Evolutionary conservation across 2,113 vertebrate species (phyloP).

Genomic region (Acanthochromis polyacanthus): DNA sequence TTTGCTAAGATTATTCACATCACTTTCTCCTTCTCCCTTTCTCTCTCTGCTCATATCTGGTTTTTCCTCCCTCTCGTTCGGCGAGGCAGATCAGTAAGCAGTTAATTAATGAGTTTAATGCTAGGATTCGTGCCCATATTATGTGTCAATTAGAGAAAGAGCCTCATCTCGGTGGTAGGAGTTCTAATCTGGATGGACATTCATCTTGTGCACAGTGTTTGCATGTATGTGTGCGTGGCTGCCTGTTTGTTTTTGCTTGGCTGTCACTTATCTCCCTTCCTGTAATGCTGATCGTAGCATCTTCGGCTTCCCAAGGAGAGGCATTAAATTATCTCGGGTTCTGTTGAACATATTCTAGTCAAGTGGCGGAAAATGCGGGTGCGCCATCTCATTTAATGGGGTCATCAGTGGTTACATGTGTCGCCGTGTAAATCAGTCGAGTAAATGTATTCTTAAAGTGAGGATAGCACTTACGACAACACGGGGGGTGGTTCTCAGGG

Average conservation of each 20-base stretch:
- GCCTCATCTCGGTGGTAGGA: slow-evolving; percentile 24
- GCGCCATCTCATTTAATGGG: slow-evolving; percentile 68
- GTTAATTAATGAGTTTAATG: slow-evolving; percentile 81
- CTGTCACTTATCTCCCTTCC: slow-evolving; percentile 51
- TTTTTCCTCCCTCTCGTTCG: slow-evolving; percentile 35
- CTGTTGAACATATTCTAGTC: slow-evolving; percentile 68
- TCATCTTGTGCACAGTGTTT: slow-evolving; percentile 39
- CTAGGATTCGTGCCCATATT: slow-evolving; percentile 66
- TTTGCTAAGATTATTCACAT: slow-evolving; percentile 53
- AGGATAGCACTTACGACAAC: slow-evolving; percentile 13
- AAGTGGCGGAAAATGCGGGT: slow-evolving; percentile 72
- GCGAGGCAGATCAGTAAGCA: slow-evolving; percentile 57
- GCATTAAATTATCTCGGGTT: slow-evolving; percentile 65
- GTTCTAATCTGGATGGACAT: slow-evolving; percentile 50
- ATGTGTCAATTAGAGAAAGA: slow-evolving; percentile 70
- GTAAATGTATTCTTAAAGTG: slow-evolving; percentile 25
- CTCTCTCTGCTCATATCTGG: slow-evolving; percentile 30
- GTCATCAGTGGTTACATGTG: slow-evolving; percentile 55
- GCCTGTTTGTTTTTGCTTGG: slow-evolving; percentile 47
- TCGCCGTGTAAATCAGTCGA: slow-evolving; percentile 50
- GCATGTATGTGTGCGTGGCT: slow-evolving; percentile 12
- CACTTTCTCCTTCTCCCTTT: slow-evolving; percentile 34
- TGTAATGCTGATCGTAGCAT: slow-evolving; percentile 58
- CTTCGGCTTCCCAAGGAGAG: slow-evolving; percentile 50
- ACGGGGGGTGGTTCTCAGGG: slow-evolving; percentile 21